A percentile compares a stretch with the other conserved stretches of the same genome.
phyloP scores from a whole-genome alignment of 2,888 invertebrate species.

The Meloe dianella region DNA sequence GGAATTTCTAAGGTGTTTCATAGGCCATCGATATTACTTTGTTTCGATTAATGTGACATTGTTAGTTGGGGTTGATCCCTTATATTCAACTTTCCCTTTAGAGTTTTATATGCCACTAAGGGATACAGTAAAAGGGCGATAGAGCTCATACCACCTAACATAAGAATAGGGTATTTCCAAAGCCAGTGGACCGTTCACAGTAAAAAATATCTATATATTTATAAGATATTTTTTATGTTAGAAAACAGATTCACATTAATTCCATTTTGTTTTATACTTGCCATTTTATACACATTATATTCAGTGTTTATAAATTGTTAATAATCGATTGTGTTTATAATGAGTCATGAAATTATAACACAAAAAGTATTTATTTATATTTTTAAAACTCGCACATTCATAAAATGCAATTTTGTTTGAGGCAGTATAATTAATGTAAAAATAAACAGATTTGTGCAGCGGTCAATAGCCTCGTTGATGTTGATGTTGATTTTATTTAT shows the following conservation, averaged over 20 bases:
- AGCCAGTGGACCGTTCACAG: conserved; percentile 38
- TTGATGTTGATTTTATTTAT: neutral
- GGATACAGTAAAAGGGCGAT: conserved; percentile 38
- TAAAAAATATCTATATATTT: conserved; percentile 19
- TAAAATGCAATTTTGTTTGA: conserved; percentile 6
- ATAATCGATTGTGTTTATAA: neutral
- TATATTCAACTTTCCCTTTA: conserved; percentile 44
- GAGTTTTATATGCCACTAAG: conserved; percentile 43
- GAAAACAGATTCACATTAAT: conserved; percentile 27
- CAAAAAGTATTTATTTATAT: neutral
- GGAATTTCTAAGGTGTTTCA: conserved; percentile 47
- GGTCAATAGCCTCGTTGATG: conserved; percentile 9
- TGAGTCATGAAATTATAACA: neutral
- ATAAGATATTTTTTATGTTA: conserved; percentile 34
- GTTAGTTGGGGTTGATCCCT: conserved; percentile 45
- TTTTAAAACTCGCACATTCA: too few species aligned
- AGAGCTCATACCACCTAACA: conserved; percentile 37
- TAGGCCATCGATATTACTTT: conserved; percentile 52
- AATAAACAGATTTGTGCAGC: conserved; percentile 14
- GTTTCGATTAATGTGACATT: conserved; percentile 54
- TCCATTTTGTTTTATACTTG: conserved; percentile 24
- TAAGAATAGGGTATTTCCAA: conserved; percentile 37
- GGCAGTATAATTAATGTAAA: conserved; percentile 14
- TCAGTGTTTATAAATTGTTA: neutral
- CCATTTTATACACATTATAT: conserved; percentile 24